A percentile compares a stretch with the other conserved stretches of the same genome.
Evolutionary conservation across 1,140 invertebrate species (phyloP).

Genomic region (Zophobas morio): DNA sequence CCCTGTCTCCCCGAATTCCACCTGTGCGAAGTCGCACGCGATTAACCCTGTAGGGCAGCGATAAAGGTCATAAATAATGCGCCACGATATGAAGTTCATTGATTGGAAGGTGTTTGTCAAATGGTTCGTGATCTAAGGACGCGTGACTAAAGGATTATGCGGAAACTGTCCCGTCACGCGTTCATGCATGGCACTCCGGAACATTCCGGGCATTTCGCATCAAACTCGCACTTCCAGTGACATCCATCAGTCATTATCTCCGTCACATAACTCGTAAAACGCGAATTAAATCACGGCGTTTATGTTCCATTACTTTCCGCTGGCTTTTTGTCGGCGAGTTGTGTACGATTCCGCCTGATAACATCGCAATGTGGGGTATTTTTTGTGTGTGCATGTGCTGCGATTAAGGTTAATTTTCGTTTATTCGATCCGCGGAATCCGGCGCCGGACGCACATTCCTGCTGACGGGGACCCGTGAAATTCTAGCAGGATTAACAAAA

Average conservation of each 20-base stretch:
- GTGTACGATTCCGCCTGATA: background rate
- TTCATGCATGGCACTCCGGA: conserved; percentile 30
- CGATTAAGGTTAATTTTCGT: too few species aligned
- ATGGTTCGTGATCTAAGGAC: conserved; percentile 36
- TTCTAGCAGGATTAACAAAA: too few species aligned
- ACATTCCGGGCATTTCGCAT: conserved; percentile 33
- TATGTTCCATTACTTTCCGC: conserved; percentile 15
- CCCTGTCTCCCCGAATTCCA: background rate
- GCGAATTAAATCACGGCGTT: conserved; percentile 13
- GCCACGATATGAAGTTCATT: conserved; percentile 16
- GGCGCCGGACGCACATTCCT: too few species aligned
- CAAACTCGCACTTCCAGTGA: conserved; percentile 25
- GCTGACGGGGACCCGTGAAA: too few species aligned
- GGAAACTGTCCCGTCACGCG: conserved; percentile 36
- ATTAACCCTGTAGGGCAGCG: conserved; percentile 3
- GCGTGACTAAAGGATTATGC: conserved; percentile 39
- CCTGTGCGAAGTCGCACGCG: conserved; percentile 4
- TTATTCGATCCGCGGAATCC: too few species aligned
- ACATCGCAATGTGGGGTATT: too few species aligned
- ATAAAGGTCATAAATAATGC: conserved; percentile 16
- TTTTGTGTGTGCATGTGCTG: too few species aligned
- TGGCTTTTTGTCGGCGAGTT: background rate
- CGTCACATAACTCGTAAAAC: conserved; percentile 5
- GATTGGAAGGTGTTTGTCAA: conserved; percentile 40
- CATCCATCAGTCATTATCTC: conserved; percentile 32